Base-by-base conservation (phyloP, 2,797 vertebrate species). In the Helicolenus hilgendorfi region DNA sequence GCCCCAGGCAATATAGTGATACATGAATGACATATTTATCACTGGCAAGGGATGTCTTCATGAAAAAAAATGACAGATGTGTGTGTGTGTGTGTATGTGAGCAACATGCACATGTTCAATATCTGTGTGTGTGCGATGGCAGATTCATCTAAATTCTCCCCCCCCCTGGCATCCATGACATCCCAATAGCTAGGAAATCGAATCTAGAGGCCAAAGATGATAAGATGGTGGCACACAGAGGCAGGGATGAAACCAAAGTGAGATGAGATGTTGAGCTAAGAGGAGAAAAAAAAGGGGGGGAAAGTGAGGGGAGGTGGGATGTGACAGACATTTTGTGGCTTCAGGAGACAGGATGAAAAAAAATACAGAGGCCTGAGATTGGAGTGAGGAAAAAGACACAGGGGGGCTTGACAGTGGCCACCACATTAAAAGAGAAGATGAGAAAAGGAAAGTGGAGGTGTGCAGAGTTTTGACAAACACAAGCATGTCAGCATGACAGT, bases 141-240 rank as follows among this genome's bases (percentile, higher is more conserved):
- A 81, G 77, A 89, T 83, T 90, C 77, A 92, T 94, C 85, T 84
- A 80, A 92, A 92, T 59, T 76, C 69, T 90, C 72, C 90, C 26
- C 90, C 26, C 94, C 88, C 88, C 90, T 93, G 89, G 93, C 92
- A 90, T 83, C 71, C 65, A 29, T 55, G 67, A 64, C 83, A 89
- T 87, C 70, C 72, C 86, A 79, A 81, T 69, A 74, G 91, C 82
- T 56, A 67, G 64, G 75, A 88, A 95, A 95, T 96, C 83, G 83
- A 94, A 96, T 96, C 88, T 87, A 45, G 58, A 71, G 89, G 77
- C 79, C 88, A 88, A 72, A 77, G 74, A 92, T 85, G 93, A 92
- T 92, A 93, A 90, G 89, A 92, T 60, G 87, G 75, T 78, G 83
- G 78, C 85, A 92, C 72, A 72, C 68, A 81, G 76, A 64, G 74